phyloP scores from a whole-genome alignment of 2,888 invertebrate genomes.

The Arrhopalites spinosus region DNA sequence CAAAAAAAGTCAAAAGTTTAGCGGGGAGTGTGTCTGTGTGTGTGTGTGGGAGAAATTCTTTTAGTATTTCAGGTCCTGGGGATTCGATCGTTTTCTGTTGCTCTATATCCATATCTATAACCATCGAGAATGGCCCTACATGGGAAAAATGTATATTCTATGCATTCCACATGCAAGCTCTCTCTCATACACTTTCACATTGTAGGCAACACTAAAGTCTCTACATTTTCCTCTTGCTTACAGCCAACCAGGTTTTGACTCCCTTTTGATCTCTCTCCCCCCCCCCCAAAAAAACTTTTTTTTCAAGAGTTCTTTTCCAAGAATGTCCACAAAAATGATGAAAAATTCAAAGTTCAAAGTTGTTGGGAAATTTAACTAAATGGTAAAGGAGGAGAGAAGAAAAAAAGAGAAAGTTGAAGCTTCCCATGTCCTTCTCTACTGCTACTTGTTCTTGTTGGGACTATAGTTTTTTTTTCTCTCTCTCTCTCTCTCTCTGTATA shows the following conservation, averaged over 20 bases:
- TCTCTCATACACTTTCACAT: neutral
- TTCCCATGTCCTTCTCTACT: neutral
- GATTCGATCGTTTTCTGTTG: conserved; percentile 8
- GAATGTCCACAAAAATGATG: conserved; percentile 22
- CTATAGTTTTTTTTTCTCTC: too few species aligned
- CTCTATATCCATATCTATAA: too few species aligned
- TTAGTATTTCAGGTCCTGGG: neutral
- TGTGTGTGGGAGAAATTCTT: neutral
- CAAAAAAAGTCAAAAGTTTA: conserved; percentile 9
- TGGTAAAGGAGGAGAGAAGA: neutral
- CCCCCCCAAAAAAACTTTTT: neutral
- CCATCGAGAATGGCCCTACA: too few species aligned
- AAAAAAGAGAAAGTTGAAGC: neutral
- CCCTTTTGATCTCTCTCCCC: neutral
- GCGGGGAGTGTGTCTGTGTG: neutral
- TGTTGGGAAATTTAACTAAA: conserved; percentile 1
- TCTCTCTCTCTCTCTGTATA: neutral
- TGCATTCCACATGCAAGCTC: neutral
- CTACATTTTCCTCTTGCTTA: neutral
- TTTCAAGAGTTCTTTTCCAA: neutral
- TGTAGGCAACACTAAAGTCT: neutral
- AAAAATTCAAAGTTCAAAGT: conserved; percentile 21
- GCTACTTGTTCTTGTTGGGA: too few species aligned
- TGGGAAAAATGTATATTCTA: neutral
- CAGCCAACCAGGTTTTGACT: neutral